Percentiles rank a stretch among this genome's conserved stretches.
Conservation (phyloP, 2,888 invertebrate species). For the Atherix ibis region DNA sequence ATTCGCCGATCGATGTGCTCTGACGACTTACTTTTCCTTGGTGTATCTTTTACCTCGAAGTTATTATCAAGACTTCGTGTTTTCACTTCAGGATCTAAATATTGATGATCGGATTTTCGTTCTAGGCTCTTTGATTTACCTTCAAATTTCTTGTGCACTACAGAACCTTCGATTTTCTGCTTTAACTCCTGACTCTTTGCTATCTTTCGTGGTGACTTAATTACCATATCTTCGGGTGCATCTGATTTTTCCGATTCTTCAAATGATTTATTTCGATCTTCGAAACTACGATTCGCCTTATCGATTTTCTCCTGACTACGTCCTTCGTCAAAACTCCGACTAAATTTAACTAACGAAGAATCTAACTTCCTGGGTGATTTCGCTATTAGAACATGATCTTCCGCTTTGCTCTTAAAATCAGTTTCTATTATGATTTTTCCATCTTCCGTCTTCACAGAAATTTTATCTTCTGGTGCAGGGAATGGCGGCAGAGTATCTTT, state of each 20-base stretch:
- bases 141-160: slow-evolving; percentile 44
- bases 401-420: slow-evolving; percentile 56
- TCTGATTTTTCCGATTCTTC: slow-evolving; percentile 45
- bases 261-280: slow-evolving; percentile 45
- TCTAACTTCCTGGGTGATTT: slow-evolving; percentile 59
- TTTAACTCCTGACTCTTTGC: slow-evolving; percentile 44
- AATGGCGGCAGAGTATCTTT: slow-evolving; percentile 55
- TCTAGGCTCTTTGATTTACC: slow-evolving; percentile 51
- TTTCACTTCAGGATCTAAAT: slow-evolving; percentile 44
- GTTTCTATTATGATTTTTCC: slow-evolving; percentile 53
- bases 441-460: slow-evolving; percentile 53
- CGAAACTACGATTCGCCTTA: slow-evolving; percentile 46
- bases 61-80: slow-evolving; percentile 53
- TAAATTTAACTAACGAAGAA: slow-evolving; percentile 41
- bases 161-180: slow-evolving; percentile 46
- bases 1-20: too few relatives aligned
- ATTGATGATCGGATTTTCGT: slow-evolving; percentile 42
- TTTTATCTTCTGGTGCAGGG: slow-evolving; percentile 57
- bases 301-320: slow-evolving; percentile 37
- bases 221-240: slow-evolving; percentile 31
- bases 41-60: slow-evolving; percentile 34
- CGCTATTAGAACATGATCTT: slow-evolving; percentile 60
- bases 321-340: slow-evolving; percentile 47
- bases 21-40: not conserved
- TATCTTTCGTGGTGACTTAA: slow-evolving; percentile 42